These are phyloP conservation scores for Scolopax rusticola DNA, from an alignment of 2,797 vertebrate genomes.

Conservation along the genomic window DNA sequence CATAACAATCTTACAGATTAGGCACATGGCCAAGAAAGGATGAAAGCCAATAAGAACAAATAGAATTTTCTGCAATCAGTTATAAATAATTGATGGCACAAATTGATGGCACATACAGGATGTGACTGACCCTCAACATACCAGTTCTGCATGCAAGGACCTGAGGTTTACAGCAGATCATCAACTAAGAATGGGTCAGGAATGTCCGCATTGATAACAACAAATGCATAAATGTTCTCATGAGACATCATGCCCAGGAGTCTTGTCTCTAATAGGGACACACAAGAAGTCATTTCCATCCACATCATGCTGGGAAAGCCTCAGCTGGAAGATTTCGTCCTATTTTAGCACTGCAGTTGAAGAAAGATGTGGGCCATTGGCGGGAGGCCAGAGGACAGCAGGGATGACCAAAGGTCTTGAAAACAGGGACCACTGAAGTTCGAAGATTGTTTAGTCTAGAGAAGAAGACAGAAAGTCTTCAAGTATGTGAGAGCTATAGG, in stretches of 20 bases:
- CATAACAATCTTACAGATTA: background rate
- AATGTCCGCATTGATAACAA: background rate
- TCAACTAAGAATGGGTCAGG: background rate
- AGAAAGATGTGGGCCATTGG: background rate
- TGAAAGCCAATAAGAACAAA: background rate
- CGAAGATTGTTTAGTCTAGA: background rate
- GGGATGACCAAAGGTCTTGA: background rate
- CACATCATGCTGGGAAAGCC: background rate
- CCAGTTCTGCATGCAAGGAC: background rate
- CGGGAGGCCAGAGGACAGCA: background rate
- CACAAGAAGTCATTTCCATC: background rate
- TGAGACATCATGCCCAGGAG: background rate
- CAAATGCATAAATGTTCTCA: background rate
- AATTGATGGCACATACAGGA: background rate
- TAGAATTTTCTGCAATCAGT: background rate
- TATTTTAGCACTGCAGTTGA: background rate
- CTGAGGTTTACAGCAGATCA: background rate
- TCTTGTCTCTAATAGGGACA: background rate
- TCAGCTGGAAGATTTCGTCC: background rate
- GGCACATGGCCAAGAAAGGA: background rate
- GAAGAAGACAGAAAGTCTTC: background rate
- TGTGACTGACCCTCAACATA: background rate
- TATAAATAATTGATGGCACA: background rate
- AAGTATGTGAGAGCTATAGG: background rate
- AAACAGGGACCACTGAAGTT: conserved; percentile 13